A percentile compares a stretch with the other conserved stretches of the same genome.
These are phyloP conservation scores for Leuciscus idus DNA, from an alignment of 2,113 vertebrate species.

Conservation along the genomic window DNA sequence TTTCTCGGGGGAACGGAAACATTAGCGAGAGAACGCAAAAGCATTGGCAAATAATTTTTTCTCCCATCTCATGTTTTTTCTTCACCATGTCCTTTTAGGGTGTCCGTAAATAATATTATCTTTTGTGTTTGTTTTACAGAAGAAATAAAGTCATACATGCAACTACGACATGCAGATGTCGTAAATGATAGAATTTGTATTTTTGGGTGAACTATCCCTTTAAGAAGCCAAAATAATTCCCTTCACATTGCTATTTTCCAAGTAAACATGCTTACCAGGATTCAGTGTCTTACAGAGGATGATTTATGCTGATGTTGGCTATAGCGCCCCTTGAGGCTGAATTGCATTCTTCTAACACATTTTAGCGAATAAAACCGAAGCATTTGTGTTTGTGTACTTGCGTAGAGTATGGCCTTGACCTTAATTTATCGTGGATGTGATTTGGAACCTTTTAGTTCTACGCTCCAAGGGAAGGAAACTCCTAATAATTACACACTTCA, in stretches of 20 bases:
- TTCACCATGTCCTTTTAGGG: no score
- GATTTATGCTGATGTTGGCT: neutral
- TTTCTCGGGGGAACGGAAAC: no score
- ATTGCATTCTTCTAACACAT: neutral
- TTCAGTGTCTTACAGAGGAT: neutral
- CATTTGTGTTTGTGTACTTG: conserved; percentile 2
- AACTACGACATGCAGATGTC: no score
- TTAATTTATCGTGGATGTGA: conserved; percentile 15
- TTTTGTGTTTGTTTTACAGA: neutral
- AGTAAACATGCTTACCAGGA: neutral
- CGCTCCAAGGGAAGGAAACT: neutral
- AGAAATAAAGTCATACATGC: neutral
- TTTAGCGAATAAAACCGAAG: neutral
- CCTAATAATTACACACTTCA: neutral
- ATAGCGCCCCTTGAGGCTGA: neutral
- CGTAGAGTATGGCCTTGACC: neutral
- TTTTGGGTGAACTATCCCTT: neutral
- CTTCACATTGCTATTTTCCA: neutral
- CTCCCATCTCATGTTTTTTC: no score
- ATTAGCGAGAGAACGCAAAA: no score
- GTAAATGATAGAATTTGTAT: neutral
- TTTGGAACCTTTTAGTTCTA: conserved; percentile 35
- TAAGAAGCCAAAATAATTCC: neutral
- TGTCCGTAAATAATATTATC: no score
- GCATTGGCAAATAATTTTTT: no score